Percentiles rank a stretch among this genome's conserved stretches.
Conservation (phyloP, 2,113 vertebrate species). For the Stigmatopora argus region DNA sequence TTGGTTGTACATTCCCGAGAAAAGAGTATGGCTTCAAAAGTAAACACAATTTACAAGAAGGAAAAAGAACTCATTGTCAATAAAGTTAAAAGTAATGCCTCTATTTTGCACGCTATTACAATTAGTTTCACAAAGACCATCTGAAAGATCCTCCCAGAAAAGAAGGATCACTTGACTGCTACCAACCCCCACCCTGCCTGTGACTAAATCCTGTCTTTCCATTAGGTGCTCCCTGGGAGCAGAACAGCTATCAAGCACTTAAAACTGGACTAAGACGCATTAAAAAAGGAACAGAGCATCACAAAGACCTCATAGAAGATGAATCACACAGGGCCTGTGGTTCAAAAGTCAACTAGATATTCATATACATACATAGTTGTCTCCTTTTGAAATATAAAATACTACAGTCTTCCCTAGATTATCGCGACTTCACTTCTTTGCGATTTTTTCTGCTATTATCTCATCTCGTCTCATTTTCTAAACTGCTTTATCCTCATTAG, state of each 20-base stretch:
- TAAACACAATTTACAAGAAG: slow-evolving; percentile 42
- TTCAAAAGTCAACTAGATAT: slow-evolving; percentile 44
- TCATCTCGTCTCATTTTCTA: no score
- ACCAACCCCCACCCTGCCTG: slow-evolving; percentile 31
- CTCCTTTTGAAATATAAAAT: slow-evolving; percentile 15
- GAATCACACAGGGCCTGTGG: slow-evolving; percentile 49
- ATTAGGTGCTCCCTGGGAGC: slow-evolving; percentile 56
- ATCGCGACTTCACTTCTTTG: no score
- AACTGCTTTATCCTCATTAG: no score
- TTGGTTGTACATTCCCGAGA: slow-evolving; percentile 30
- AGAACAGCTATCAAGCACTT: slow-evolving; percentile 49
- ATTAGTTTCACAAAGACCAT: slow-evolving; percentile 68
- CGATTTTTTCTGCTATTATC: no score
- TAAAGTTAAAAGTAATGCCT: slow-evolving; percentile 64
- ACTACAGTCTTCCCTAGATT: slow-evolving; percentile 11
- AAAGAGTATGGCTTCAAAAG: slow-evolving; percentile 25
- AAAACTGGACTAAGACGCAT: slow-evolving; percentile 50
- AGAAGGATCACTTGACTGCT: slow-evolving; percentile 62
- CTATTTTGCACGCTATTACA: slow-evolving; percentile 67
- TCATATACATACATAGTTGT: slow-evolving; percentile 14
- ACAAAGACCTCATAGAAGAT: slow-evolving; percentile 56
- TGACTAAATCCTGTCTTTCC: slow-evolving; percentile 48
- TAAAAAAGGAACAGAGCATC: slow-evolving; percentile 38
- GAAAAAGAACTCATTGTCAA: slow-evolving; percentile 69
- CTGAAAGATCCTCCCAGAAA: slow-evolving; percentile 55